Percentiles rank a stretch among this genome's conserved stretches.
Evolutionary conservation across 2,797 vertebrate genomes (phyloP).

Genomic region (Hephaestus fuliginosus): DNA sequence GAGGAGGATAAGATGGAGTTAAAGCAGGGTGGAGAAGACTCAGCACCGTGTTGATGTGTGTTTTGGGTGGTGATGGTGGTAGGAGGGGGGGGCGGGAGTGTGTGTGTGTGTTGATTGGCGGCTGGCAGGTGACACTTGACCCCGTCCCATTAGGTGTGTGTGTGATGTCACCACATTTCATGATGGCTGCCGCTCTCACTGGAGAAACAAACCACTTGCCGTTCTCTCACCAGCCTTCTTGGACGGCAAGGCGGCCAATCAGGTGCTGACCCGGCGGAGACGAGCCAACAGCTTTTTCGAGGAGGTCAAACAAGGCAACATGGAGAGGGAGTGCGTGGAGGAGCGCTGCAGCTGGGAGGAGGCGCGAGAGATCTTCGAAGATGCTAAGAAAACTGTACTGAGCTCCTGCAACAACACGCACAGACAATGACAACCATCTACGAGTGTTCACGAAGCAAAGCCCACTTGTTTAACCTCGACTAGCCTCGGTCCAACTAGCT

Average conservation of each 20-base stretch:
- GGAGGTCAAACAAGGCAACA: conserved; percentile 89
- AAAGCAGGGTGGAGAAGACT: neutral
- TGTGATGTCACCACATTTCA: neutral
- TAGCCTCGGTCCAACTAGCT: neutral
- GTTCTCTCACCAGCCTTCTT: conserved; percentile 88
- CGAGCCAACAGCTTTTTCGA: conserved; percentile 90
- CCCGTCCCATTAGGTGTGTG: conserved; percentile 4
- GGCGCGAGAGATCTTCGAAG: conserved; percentile 94
- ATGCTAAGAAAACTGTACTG: conserved; percentile 86
- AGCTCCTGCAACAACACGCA: neutral
- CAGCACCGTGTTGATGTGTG: neutral
- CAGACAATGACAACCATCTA: neutral
- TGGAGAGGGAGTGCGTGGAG: conserved; percentile 94
- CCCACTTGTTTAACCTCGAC: neutral
- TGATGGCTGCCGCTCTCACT: conserved; percentile 5
- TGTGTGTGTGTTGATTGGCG: conserved; percentile 13
- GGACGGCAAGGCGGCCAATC: conserved; percentile 78
- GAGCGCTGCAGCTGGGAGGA: conserved; percentile 92
- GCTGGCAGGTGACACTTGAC: conserved; percentile 46
- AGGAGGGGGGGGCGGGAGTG: neutral
- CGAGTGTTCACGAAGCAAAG: neutral
- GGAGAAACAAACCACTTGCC: neutral
- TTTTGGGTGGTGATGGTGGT: neutral
- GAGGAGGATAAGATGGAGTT: neutral
- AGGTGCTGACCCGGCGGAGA: conserved; percentile 85